Conservation (phyloP, 2,888 invertebrate species). For the Seira sanloemensis region DNA sequence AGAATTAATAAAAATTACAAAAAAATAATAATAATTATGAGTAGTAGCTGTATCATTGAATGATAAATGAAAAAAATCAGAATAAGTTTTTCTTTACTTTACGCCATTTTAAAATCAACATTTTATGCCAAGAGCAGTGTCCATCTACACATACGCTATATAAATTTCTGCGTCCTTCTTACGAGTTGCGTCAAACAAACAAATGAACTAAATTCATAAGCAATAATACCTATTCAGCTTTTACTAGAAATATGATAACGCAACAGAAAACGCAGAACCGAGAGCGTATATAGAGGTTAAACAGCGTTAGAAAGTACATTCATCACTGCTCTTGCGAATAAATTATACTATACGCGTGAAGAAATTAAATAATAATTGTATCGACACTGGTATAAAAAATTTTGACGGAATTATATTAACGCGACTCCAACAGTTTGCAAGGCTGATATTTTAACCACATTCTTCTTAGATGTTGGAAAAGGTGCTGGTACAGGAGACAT, state of each 20-base stretch:
- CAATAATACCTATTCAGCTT: not conserved
- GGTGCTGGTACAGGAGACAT: slow-evolving; percentile 36
- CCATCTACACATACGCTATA: slow-evolving; percentile 13
- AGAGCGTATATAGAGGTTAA: not conserved
- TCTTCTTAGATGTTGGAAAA: slow-evolving; percentile 44
- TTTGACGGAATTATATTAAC: slow-evolving; percentile 54
- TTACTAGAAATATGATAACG: not conserved
- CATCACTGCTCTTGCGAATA: not conserved
- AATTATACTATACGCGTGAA: slow-evolving; percentile 3
- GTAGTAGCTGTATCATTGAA: too few relatives aligned
- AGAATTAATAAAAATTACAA: slow-evolving; percentile 38
- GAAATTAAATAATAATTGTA: slow-evolving; percentile 15
- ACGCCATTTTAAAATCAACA: too few relatives aligned
- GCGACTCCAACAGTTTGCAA: slow-evolving; percentile 65
- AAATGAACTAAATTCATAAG: not conserved
- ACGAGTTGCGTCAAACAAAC: not conserved
- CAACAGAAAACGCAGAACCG: slow-evolving; percentile 7
- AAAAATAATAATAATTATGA: too few relatives aligned
- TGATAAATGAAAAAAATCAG: too few relatives aligned
- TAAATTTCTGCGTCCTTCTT: not conserved
- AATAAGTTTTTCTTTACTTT: too few relatives aligned
- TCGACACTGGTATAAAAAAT: slow-evolving; percentile 44
- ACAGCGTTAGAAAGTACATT: slow-evolving; percentile 6
- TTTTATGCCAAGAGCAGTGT: slow-evolving; percentile 12
- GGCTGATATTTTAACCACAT: slow-evolving; percentile 41